Evolutionary conservation across 2,888 invertebrate species (phyloP).

Genomic region (Ptychoptera albimana): DNA sequence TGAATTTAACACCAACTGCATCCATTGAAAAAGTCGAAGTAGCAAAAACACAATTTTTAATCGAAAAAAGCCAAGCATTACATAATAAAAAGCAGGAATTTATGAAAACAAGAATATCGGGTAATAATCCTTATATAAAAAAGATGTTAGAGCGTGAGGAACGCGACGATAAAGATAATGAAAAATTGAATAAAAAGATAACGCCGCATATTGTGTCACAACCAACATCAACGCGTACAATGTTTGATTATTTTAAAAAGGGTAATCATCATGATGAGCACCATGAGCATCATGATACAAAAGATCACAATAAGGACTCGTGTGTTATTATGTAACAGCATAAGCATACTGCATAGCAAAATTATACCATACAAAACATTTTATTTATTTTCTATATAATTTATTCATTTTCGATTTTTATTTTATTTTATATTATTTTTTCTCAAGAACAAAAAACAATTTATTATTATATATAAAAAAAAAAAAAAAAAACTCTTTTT

Average conservation of each 20-base stretch:
- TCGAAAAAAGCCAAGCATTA: constrained; percentile 26
- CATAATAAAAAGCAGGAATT: constrained; percentile 28
- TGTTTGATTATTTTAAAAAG: background rate
- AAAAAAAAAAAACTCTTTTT: too few relatives aligned
- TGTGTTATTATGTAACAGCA: constrained; percentile 21
- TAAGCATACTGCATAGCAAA: background rate
- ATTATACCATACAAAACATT: background rate
- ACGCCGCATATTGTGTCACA: too few relatives aligned
- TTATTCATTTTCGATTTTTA: too few relatives aligned
- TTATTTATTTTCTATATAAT: background rate
- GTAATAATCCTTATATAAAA: constrained; percentile 28
- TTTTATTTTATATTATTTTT: too few relatives aligned
- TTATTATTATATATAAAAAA: background rate
- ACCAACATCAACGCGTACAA: background rate
- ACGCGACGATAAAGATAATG: constrained; percentile 8
- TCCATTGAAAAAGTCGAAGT: background rate
- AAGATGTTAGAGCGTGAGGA: constrained; percentile 19
- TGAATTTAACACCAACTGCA: background rate
- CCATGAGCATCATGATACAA: background rate
- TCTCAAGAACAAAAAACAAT: background rate
- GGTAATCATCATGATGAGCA: background rate
- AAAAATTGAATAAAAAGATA: background rate
- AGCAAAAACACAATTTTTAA: constrained; percentile 20
- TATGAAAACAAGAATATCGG: constrained; percentile 26
- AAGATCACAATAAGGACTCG: constrained; percentile 20